A percentile compares a stretch with the other conserved stretches of the same genome.
These are phyloP conservation scores for Lates japonicus DNA, from an alignment of 2,797 vertebrate species.

Conservation along the genomic window DNA sequence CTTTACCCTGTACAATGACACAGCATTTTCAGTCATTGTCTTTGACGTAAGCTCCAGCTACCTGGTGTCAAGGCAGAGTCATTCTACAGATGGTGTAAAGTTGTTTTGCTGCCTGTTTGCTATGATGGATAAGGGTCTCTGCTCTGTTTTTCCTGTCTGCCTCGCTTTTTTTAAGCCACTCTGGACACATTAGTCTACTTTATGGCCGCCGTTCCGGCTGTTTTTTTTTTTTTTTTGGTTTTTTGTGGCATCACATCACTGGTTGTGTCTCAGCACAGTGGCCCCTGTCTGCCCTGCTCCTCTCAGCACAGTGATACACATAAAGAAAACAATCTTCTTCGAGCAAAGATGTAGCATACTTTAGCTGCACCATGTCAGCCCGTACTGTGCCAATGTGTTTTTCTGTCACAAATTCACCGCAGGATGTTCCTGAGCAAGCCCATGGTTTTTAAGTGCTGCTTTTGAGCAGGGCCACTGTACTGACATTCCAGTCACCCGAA, in stretches of 20 bases:
- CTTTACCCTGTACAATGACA: constrained; percentile 39
- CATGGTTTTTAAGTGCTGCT: constrained; percentile 33
- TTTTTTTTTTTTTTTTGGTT: constrained; percentile 8
- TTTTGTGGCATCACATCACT: constrained; percentile 48
- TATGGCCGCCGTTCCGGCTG: constrained; percentile 41
- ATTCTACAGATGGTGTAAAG: constrained; percentile 48
- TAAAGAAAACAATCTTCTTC: constrained; percentile 43
- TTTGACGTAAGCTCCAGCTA: constrained; percentile 41
- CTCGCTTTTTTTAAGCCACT: constrained; percentile 60
- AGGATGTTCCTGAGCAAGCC: constrained; percentile 34
- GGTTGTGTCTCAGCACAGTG: constrained; percentile 52
- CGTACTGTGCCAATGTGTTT: constrained; percentile 43
- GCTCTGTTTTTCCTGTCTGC: constrained; percentile 60
- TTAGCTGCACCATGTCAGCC: constrained; percentile 23
- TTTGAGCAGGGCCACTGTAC: constrained; percentile 6
- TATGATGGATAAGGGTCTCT: constrained; percentile 63
- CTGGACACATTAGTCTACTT: constrained; percentile 72
- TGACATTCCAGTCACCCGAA: constrained; percentile 5
- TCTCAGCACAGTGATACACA: constrained; percentile 54
- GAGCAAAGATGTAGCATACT: constrained; percentile 38
- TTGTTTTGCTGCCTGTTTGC: constrained; percentile 62
- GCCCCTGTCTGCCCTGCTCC: constrained; percentile 53
- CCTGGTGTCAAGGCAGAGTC: constrained; percentile 47
- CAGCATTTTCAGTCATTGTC: constrained; percentile 27
- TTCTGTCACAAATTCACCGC: constrained; percentile 43